Conservation (phyloP, 2,888 invertebrate genomes). For the Liopterus haemorrhoidalis region DNA sequence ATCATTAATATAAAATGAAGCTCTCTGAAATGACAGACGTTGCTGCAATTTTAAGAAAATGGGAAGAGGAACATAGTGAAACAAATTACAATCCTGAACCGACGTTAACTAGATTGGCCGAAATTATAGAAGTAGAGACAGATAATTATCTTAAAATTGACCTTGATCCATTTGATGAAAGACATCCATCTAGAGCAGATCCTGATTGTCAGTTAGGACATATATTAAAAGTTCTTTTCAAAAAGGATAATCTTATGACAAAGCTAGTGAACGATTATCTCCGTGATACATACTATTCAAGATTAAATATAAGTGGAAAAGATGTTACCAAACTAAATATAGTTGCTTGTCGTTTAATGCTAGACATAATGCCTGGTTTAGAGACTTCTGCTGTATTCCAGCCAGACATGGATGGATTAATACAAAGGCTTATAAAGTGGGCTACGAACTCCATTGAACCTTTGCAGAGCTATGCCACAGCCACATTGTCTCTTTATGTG, state of each 20-base stretch:
- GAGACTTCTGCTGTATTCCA: slow-evolving; percentile 88
- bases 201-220: slow-evolving; percentile 89
- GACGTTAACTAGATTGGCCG: slow-evolving; percentile 72
- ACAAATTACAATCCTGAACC: slow-evolving; percentile 73
- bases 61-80: slow-evolving; percentile 74
- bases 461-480: slow-evolving; percentile 88
- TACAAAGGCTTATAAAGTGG: slow-evolving; percentile 82
- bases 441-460: slow-evolving; percentile 84
- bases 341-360: slow-evolving; percentile 81
- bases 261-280: slow-evolving; percentile 91
- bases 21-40: slow-evolving; percentile 41
- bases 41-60: slow-evolving; percentile 54
- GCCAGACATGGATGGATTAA: slow-evolving; percentile 74
- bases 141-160: slow-evolving; percentile 93
- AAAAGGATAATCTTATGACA: slow-evolving; percentile 92
- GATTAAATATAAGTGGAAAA: slow-evolving; percentile 60
- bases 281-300: slow-evolving; percentile 74
- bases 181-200: slow-evolving; percentile 91
- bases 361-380: slow-evolving; percentile 90
- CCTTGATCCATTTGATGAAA: slow-evolving; percentile 96
- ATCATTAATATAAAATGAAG: slow-evolving; percentile 18
- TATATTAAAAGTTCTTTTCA: slow-evolving; percentile 84
- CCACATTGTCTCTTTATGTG: too few relatives aligned
- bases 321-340: slow-evolving; percentile 77
- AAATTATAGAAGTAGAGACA: slow-evolving; percentile 87